phyloP scores from a whole-genome alignment of 1,140 invertebrate genomes.

The Eupristina koningsbergeri region DNA sequence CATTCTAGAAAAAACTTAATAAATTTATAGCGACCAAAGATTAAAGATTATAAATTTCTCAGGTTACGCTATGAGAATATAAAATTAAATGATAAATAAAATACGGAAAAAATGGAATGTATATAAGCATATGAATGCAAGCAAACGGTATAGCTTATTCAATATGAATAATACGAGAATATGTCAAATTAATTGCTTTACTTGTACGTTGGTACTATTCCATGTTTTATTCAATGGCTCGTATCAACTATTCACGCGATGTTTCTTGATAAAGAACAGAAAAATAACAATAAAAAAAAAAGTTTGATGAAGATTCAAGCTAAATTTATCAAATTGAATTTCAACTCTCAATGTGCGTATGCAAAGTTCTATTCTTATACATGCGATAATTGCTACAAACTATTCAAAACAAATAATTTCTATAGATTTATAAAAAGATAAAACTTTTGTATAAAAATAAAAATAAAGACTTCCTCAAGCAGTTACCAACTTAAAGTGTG shows the following conservation, averaged over 20 bases:
- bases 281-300: background rate
- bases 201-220: background rate
- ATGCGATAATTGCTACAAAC: background rate
- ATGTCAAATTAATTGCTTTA: constrained; percentile 19
- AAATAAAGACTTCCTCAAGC: too few species aligned
- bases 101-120: background rate
- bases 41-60: constrained; percentile 2
- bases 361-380: background rate
- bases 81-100: constrained; percentile 8
- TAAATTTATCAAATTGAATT: constrained; percentile 17
- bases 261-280: background rate
- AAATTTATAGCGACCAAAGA: background rate
- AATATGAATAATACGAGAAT: constrained; percentile 25
- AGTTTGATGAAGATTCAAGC: background rate
- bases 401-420: background rate
- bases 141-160: constrained; percentile 1
- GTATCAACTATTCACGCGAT: constrained; percentile 4
- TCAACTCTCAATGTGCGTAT: background rate
- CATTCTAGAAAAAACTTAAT: background rate
- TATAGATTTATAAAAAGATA: background rate
- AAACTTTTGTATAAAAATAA: too few species aligned
- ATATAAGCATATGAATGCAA: background rate
- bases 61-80: background rate
- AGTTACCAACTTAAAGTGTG: too few species aligned
- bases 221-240: constrained; percentile 38